Conservation (phyloP, 2,113 vertebrate species). For the Sminthopsis crassicaudata region DNA sequence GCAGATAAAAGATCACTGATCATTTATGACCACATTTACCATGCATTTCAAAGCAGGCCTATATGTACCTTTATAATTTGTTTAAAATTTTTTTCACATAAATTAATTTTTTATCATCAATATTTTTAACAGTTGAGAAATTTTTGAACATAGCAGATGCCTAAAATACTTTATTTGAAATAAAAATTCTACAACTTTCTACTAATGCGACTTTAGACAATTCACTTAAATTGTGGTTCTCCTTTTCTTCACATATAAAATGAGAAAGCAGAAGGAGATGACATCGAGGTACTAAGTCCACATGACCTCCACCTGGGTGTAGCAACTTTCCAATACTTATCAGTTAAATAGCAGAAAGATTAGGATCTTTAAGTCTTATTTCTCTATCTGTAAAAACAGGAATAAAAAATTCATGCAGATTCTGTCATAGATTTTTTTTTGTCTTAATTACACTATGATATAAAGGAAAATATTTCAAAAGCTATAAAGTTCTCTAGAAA, state of each 20-base stretch:
- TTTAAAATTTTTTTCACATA: not conserved
- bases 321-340: not conserved
- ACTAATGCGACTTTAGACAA: not conserved
- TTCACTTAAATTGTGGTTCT: not conserved
- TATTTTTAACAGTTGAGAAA: not conserved
- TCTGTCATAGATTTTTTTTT: not conserved
- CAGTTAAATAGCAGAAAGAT: not conserved
- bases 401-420: not conserved
- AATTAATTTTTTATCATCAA: conserved; percentile 9
- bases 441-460: not conserved
- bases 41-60: not conserved
- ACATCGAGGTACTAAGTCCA: not conserved
- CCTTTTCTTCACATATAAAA: not conserved
- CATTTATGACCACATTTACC: not conserved
- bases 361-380: not conserved
- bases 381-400: not conserved
- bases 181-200: not conserved
- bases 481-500: not conserved
- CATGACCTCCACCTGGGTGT: not conserved
- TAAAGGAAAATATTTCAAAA: not conserved
- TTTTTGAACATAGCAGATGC: not conserved
- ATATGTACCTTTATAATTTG: conserved; percentile 18
- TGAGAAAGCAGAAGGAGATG: not conserved
- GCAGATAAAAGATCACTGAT: conserved; percentile 10
- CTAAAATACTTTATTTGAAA: not conserved